A percentile compares a stretch with the other conserved stretches of the same genome.
Conservation (phyloP, 2,113 vertebrate species). For the Bujurquina vittata region DNA sequence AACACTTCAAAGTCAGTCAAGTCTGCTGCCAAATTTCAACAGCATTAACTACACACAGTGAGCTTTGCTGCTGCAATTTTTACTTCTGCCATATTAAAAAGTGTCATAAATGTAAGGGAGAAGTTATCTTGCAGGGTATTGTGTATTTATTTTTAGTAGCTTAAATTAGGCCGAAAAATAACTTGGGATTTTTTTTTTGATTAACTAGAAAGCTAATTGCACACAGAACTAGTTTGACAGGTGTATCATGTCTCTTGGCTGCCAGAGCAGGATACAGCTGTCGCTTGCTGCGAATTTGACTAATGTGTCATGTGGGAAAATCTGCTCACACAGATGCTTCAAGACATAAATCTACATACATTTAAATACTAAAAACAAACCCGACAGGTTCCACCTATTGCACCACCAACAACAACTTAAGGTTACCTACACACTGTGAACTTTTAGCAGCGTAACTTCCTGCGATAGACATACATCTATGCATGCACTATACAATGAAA, state of each 20-base stretch:
- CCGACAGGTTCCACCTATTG: background rate
- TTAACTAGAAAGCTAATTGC: slow-evolving; percentile 18
- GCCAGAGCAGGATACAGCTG: slow-evolving; percentile 20
- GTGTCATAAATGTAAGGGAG: background rate
- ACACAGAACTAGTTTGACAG: slow-evolving; percentile 38
- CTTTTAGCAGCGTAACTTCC: background rate
- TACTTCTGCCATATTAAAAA: background rate
- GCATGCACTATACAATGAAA: background rate
- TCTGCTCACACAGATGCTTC: background rate
- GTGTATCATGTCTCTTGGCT: slow-evolving; percentile 36
- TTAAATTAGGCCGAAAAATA: background rate
- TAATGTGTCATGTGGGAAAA: background rate
- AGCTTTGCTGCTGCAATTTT: background rate
- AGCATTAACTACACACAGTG: background rate
- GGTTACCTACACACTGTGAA: background rate
- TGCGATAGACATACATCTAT: background rate
- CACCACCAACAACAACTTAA: background rate
- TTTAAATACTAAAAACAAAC: background rate
- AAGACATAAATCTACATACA: background rate
- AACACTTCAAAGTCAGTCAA: background rate
- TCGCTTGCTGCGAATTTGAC: slow-evolving; percentile 28
- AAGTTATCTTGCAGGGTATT: background rate
- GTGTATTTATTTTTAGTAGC: background rate
- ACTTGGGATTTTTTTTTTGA: background rate
- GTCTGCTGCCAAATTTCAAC: background rate